Conservation (phyloP, 2,888 invertebrate species). For the Choreutis nemorana region DNA sequence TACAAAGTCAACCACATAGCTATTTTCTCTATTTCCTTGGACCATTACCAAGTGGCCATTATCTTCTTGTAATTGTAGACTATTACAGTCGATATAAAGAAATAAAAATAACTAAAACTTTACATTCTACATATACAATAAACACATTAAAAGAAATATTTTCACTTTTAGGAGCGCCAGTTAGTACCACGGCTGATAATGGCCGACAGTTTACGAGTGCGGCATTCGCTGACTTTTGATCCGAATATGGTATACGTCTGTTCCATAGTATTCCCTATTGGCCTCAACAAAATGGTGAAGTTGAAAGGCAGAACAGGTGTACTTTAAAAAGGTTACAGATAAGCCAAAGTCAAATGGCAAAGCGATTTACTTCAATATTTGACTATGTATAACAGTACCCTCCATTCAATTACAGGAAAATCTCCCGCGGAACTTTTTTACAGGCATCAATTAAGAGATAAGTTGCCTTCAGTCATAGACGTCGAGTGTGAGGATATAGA, state of each 20-base stretch:
- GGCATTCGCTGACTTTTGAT: not conserved
- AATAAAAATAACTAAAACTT: no score
- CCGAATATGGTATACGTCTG: not conserved
- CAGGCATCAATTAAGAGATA: conserved; percentile 9
- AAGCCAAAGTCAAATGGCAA: not conserved
- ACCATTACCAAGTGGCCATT: no score
- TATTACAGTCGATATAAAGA: no score
- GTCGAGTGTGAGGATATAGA: conserved; percentile 2
- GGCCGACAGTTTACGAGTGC: not conserved
- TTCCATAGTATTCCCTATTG: not conserved
- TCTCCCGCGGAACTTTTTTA: conserved; percentile 12
- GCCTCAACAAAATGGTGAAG: conserved; percentile 1
- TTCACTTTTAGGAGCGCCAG: not conserved
- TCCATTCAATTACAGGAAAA: conserved; percentile 10
- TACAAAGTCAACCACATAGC: no score
- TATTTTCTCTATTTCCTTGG: no score
- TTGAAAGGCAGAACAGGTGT: not conserved
- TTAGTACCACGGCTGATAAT: not conserved
- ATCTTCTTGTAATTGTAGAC: no score
- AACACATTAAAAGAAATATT: conserved; percentile 3
- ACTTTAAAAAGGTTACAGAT: not conserved
- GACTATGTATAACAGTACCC: conserved; percentile 8
- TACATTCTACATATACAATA: conserved; percentile 1
- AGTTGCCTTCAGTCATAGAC: conserved; percentile 8
- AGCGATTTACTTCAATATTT: not conserved